Evolutionary conservation across 2,888 invertebrate species (phyloP).

Genomic region (Caenorhabditis sp.): DNA sequence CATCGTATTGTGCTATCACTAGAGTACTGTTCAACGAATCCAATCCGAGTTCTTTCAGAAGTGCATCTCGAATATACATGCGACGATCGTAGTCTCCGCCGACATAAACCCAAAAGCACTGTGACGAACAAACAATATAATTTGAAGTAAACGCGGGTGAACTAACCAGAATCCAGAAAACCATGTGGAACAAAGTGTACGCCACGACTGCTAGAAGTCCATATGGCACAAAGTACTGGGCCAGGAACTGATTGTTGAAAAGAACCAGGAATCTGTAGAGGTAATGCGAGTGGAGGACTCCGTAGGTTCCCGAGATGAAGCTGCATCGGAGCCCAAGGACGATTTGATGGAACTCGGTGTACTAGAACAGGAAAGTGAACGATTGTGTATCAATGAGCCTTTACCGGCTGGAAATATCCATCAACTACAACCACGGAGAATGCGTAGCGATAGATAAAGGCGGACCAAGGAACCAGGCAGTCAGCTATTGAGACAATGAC

Average conservation of each 20-base stretch:
- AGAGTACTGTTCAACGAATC: constrained; percentile 1
- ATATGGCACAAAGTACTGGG: constrained; percentile 5
- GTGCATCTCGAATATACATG: constrained; percentile 2
- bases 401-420: no score
- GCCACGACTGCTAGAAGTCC: not conserved
- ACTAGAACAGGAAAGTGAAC: no score
- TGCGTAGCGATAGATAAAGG: no score
- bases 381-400: no score
- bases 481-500: not conserved
- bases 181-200: not conserved
- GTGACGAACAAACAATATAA: no score
- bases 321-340: constrained; percentile 2
- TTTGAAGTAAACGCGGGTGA: no score
- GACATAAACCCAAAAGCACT: not conserved
- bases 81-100: not conserved
- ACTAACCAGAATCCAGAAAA: not conserved
- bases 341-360: no score
- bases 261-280: constrained; percentile 12
- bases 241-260: not conserved
- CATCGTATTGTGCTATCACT: not conserved
- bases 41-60: constrained; percentile 3
- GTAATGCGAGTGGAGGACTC: constrained; percentile 28
- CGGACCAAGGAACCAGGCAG: constrained; percentile 14
- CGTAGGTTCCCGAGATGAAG: constrained; percentile 29
- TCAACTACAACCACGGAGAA: no score